These are phyloP conservation scores for Liodrosophila aerea DNA, from an alignment of 2,888 invertebrate genomes.

Conservation along the genomic window DNA sequence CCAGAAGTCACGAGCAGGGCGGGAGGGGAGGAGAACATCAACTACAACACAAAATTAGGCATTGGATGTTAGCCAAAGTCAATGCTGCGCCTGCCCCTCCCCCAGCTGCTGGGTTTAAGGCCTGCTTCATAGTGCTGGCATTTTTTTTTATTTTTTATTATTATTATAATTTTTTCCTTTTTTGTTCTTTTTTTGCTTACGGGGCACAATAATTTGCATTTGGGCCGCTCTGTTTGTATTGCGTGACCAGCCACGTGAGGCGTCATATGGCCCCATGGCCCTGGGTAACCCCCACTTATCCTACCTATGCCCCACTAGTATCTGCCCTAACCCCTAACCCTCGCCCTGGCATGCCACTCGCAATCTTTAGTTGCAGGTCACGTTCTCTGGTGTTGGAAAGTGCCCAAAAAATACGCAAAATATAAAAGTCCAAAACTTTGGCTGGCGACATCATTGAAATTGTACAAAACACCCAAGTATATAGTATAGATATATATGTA, in stretches of 20 bases:
- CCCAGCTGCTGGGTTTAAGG: too few species aligned
- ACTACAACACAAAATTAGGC: constrained; percentile 28
- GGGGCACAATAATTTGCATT: constrained; percentile 43
- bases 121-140: constrained; percentile 2
- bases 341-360: constrained; percentile 2
- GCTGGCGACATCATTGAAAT: constrained; percentile 3
- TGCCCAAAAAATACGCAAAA: background rate
- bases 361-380: constrained; percentile 43
- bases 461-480: background rate
- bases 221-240: constrained; percentile 25
- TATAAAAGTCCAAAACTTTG: background rate
- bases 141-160: background rate
- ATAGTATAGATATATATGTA: background rate
- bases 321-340: background rate
- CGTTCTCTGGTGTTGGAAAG: constrained; percentile 21
- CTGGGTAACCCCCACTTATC: constrained; percentile 1
- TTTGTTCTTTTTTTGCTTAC: constrained; percentile 21
- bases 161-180: background rate
- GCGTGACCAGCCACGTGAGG: constrained; percentile 53
- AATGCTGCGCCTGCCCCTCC: constrained; percentile 39
- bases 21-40: too few species aligned
- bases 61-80: constrained; percentile 53
- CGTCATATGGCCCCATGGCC: constrained; percentile 17
- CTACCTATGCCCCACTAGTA: constrained; percentile 14
- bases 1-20: constrained; percentile 35